Evolutionary conservation across 2,797 vertebrate genomes (phyloP), one percentile per base, ranked within the genome.

Genomic region (Manis javanica): DNA sequence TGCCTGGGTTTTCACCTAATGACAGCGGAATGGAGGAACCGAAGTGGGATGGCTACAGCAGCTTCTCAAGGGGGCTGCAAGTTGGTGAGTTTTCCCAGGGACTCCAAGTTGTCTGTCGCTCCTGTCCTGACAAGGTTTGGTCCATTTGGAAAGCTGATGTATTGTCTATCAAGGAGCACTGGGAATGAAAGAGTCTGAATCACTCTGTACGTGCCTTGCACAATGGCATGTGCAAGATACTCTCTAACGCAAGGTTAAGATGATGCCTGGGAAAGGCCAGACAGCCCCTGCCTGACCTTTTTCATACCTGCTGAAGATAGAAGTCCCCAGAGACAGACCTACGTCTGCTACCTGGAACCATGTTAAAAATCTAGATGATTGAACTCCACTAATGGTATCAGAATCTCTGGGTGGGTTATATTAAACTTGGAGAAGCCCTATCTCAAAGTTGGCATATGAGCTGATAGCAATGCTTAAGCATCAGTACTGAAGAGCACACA

Each of bases 1-100:
- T 98, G 94, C 94, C 94, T 99, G 96, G 90, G 98, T 91, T 97
- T 98, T 95, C 93, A 98, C 93, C 96, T 98, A 86, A 88, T 98
- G 97, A 94, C 94, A 42, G 61, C 46, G 91, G 97, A 92, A 97
- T 98, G 98, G 98, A 97, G 81, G 96, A 89, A 68, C 6, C 0
- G 87, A 97, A 97, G 49, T 24, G 87, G 92, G 0, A 1, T 53
- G 26, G 97, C 86, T 84, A 92, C 88, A 93, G 97, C 94, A 86
- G 74, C 86, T n/a, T 97, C 96, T 78, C 95, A 95, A 0, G 89
- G 92, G 0, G 64, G 96, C 95, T 99, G 99, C 13, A 57, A 97
- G 91, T 83, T 97, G 5, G 99, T 99, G 97, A 98, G 99, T 99
- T 78, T 95, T 81, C 79, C 68, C 91, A 5, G 55, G 87, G 95